phyloP scores from a whole-genome alignment of 2,113 vertebrate species.

The Melanotaenia duboulayi region DNA sequence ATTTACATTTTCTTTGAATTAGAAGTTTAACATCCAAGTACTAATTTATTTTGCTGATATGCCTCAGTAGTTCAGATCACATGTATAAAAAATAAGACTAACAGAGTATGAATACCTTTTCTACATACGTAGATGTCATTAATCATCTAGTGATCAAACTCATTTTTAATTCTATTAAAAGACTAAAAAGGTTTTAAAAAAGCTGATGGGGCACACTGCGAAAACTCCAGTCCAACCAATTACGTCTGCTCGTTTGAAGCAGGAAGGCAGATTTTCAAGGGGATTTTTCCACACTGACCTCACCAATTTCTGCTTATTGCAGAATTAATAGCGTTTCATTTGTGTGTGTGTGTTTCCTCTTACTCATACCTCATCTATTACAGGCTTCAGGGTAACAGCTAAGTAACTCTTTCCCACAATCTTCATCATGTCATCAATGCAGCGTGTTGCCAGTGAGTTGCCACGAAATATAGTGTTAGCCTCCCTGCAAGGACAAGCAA shows the following conservation, averaged over 20 bases:
- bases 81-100: not conserved
- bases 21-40: too few species aligned
- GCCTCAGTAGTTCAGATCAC: not conserved
- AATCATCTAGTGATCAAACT: not conserved
- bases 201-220: not conserved
- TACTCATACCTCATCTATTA: slow-evolving; percentile 91
- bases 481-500: slow-evolving; percentile 84
- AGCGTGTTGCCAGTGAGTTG: slow-evolving; percentile 94
- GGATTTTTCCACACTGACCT: slow-evolving; percentile 31
- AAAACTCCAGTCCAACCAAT: slow-evolving; percentile 12
- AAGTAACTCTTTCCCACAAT: slow-evolving; percentile 97
- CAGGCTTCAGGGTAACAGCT: slow-evolving; percentile 93
- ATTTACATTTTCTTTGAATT: too few species aligned
- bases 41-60: too few species aligned
- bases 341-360: slow-evolving; percentile 8
- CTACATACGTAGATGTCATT: too few species aligned
- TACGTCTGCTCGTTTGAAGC: slow-evolving; percentile 12
- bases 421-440: slow-evolving; percentile 99
- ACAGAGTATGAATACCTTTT: not conserved
- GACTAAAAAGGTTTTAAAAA: not conserved
- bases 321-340: not conserved
- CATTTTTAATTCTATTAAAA: not conserved
- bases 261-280: slow-evolving; percentile 16
- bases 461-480: slow-evolving; percentile 98
- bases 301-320: slow-evolving; percentile 18